Base-by-base conservation (phyloP, 2,113 vertebrate genomes). In the Pedionomus torquatus region DNA sequence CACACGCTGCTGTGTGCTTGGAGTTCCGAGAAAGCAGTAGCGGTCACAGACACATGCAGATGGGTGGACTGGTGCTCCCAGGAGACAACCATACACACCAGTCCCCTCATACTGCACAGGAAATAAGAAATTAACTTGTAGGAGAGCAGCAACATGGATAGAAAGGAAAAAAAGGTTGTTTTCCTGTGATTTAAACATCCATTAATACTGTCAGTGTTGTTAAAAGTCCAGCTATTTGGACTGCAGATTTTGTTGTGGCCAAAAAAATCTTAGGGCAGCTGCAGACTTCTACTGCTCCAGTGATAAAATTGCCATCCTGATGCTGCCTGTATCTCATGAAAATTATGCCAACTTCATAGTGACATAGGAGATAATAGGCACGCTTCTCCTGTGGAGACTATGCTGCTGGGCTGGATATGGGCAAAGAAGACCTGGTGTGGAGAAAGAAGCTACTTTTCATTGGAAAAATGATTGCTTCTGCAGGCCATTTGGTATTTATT, bases 51-150 rank as follows among this genome's bases (percentile, higher is more conserved):
- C 71, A 86, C 35, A 25, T 60, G 81, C 44, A 66, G 52, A 81
- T 70, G 54, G 41, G 61, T 74, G 44, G 60, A 90, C 69, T 90
- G 89, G 66, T 85, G 28, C 63, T 96, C 85, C 37, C 58, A 89
- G 39, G 65, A 85, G 82, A 70, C 33, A 87, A n/a, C 28, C 46
- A 35, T 26, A 30, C 69, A 83, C 35, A 96, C 57, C 33, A 79
- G 20, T 57, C 6, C 19, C 17, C 44, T 92, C 46, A 66, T 28
- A 69, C 6, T 48, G 37, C 37, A 54, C 13, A 7, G 28, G 26
- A 71, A 80, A 79, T 58, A 87, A 79, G 43, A 95, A 86, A 71
- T 55, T 70, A 57, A 46, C 55, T 52, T 37, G 72, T n/a, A 43
- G 28, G 33, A 63, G 18, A 61, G 35, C 17, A 87, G 16, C 64